These are phyloP conservation scores for Trochalopteron elliotii DNA, from an alignment of 2,113 vertebrate genomes.

Conservation along the genomic window DNA sequence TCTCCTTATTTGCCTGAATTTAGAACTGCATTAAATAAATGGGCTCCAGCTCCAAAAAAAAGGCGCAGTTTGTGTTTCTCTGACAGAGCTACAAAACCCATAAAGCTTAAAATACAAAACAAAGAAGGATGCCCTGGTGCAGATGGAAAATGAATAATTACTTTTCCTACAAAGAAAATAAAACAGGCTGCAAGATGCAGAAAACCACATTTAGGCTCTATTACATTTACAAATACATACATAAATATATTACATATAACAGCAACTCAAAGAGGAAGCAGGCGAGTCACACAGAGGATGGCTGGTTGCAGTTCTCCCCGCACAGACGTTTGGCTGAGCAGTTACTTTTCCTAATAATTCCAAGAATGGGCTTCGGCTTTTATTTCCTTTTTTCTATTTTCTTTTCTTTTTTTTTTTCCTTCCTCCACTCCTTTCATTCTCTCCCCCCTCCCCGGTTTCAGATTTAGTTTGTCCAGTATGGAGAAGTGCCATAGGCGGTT, in stretches of 20 bases:
- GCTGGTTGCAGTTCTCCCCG: constrained; percentile 47
- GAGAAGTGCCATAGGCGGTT: constrained; percentile 76
- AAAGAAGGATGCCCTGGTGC: not conserved
- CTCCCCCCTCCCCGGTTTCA: not conserved
- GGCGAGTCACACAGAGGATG: constrained; percentile 41
- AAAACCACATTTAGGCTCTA: constrained; percentile 67
- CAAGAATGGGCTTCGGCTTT: constrained; percentile 40
- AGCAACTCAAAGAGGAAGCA: constrained; percentile 73
- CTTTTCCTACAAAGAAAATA: constrained; percentile 59
- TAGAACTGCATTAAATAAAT: constrained; percentile 22
- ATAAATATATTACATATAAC: constrained; percentile 87
- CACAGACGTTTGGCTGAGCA: constrained; percentile 56
- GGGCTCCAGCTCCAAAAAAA: not conserved
- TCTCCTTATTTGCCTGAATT: not conserved
- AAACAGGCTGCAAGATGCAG: constrained; percentile 51
- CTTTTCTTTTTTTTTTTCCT: not conserved
- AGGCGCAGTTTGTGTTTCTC: not conserved
- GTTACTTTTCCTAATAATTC: constrained; percentile 49
- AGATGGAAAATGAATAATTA: constrained; percentile 16
- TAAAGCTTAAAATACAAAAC: not conserved
- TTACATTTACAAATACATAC: constrained; percentile 85
- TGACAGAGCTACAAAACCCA: not conserved
- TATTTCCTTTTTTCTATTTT: not conserved
- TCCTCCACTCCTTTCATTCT: not conserved
- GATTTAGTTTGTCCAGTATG: constrained; percentile 83